These are phyloP conservation scores for Lepidochrysops patricia DNA, from an alignment of 2,888 invertebrate genomes.

Conservation along the genomic window DNA sequence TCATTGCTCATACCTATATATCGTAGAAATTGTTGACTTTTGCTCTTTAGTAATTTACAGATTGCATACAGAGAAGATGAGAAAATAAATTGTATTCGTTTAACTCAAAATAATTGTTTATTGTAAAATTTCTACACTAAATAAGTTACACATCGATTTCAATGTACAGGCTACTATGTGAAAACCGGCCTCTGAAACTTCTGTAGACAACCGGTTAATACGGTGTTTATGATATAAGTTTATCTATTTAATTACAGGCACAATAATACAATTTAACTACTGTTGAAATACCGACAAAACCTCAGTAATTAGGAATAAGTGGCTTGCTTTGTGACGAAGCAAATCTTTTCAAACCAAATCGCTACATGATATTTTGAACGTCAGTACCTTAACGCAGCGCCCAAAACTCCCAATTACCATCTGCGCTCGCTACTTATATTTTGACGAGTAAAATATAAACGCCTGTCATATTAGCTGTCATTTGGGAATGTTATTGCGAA, in stretches of 20 bases:
- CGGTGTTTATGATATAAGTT: too few relatives aligned
- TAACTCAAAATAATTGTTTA: neutral
- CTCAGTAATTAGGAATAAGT: too few relatives aligned
- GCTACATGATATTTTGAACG: neutral
- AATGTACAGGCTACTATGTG: too few relatives aligned
- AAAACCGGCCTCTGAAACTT: too few relatives aligned
- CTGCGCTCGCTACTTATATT: neutral
- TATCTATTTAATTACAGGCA: too few relatives aligned
- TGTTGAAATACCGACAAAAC: too few relatives aligned
- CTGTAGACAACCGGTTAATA: too few relatives aligned
- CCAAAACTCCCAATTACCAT: neutral
- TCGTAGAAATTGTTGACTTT: neutral
- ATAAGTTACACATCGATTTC: neutral
- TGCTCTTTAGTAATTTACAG: neutral
- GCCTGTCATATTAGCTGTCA: constrained; percentile 19
- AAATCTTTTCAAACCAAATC: neutral
- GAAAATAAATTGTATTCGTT: neutral
- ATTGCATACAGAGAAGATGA: neutral
- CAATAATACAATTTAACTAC: too few relatives aligned
- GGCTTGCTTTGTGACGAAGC: neutral
- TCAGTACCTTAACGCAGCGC: neutral
- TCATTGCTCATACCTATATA: neutral
- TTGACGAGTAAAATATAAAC: constrained; percentile 2
- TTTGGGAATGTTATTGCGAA: constrained; percentile 20
- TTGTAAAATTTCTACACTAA: neutral